Evolutionary conservation across 2,113 vertebrate genomes (phyloP).

Genomic region (Epinephelus moara): DNA sequence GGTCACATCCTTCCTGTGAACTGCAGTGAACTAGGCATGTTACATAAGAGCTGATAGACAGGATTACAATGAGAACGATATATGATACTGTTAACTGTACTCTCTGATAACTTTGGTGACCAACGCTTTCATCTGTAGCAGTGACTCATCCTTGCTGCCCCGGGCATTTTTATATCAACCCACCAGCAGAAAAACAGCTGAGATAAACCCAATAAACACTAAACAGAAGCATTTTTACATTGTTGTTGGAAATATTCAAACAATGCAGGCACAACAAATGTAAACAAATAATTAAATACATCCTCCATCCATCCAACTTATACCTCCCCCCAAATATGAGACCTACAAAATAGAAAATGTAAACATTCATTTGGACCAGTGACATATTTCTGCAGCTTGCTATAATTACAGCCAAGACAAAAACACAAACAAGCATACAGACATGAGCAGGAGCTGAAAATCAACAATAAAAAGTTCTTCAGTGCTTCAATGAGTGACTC

Average conservation of each 20-base stretch:
- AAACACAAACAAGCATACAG: slow-evolving; percentile 33
- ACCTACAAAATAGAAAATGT: slow-evolving; percentile 52
- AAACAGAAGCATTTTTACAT: slow-evolving; percentile 5
- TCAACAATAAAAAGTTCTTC: slow-evolving; percentile 22
- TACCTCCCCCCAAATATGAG: slow-evolving; percentile 17
- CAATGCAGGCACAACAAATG: slow-evolving; percentile 33
- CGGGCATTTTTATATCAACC: neutral
- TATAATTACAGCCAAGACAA: slow-evolving; percentile 47
- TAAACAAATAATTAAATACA: slow-evolving; percentile 45
- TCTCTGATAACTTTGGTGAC: slow-evolving; percentile 40
- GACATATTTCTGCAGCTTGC: slow-evolving; percentile 34
- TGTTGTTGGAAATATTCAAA: slow-evolving; percentile 12
- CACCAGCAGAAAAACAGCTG: slow-evolving; percentile 21
- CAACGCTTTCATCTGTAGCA: slow-evolving; percentile 9
- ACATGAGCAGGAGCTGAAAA: slow-evolving; percentile 28
- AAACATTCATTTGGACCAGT: slow-evolving; percentile 65
- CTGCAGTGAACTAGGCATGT: slow-evolving; percentile 12
- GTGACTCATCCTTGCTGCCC: neutral
- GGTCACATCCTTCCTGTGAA: slow-evolving; percentile 34
- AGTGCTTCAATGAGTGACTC: neutral
- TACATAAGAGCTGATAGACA: slow-evolving; percentile 51
- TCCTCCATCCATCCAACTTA: slow-evolving; percentile 1
- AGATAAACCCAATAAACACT: slow-evolving; percentile 26
- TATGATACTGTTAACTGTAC: slow-evolving; percentile 40
- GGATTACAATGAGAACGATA: slow-evolving; percentile 28